A percentile compares a stretch with the other conserved stretches of the same genome.
Conservation (phyloP, 2,113 vertebrate species). For the human region GRCh38 chr6:81945501-81946000, state of each 20-base stretch:
- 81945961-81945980: constrained; percentile 3
- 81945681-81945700: neutral
- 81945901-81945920: neutral
- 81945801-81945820: neutral
- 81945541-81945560: neutral
- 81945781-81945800: neutral
- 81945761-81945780: neutral
- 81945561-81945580: neutral
- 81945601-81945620: neutral
- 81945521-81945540: neutral
- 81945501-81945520: neutral
- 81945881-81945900: neutral
- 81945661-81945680: neutral
- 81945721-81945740: too few relatives aligned
- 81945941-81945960: neutral
- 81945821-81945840: neutral
- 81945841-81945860: neutral
- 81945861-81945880: neutral
- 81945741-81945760: neutral
- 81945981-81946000: neutral
- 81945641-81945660: neutral
- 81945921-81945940: neutral
- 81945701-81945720: neutral
- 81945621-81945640: neutral
- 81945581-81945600: neutral